These are phyloP conservation scores for Eulimnadia texana DNA, from an alignment of 1,140 invertebrate genomes.

Conservation along the genomic window DNA sequence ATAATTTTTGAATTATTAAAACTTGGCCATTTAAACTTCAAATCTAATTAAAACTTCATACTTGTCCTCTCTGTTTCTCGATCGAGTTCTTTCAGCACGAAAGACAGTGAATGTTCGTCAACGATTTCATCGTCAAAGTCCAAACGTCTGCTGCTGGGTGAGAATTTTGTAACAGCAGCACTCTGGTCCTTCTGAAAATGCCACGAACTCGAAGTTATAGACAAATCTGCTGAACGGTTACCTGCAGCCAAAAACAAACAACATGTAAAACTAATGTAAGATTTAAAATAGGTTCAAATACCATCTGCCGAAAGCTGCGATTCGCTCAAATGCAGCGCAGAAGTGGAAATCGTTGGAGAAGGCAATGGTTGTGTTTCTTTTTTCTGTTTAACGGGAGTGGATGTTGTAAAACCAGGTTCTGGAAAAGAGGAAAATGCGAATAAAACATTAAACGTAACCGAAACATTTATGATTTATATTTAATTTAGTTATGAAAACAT, in stretches of 20 bases:
- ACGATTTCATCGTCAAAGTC: not conserved
- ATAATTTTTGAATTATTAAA: too few species aligned
- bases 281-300: not conserved
- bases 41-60: not conserved
- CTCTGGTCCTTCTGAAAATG: not conserved
- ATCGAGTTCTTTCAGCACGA: not conserved
- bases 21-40: too few species aligned
- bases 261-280: not conserved
- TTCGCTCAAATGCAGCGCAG: not conserved
- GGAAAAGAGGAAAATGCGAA: not conserved
- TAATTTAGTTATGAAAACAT: not conserved
- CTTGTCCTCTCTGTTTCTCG: not conserved
- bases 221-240: not conserved
- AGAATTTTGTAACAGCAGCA: not conserved
- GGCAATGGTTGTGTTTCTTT: not conserved
- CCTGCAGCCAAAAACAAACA: not conserved
- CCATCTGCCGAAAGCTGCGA: not conserved
- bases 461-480: not conserved
- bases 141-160: not conserved
- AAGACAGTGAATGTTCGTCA: not conserved
- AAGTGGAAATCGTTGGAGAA: not conserved
- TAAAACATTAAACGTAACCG: not conserved
- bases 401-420: constrained; percentile 7
- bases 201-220: not conserved
- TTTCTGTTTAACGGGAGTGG: not conserved